Percentiles rank a stretch among this genome's conserved stretches.
Conservation (phyloP, 2,113 vertebrate genomes). For the Hystrix cristata region DNA sequence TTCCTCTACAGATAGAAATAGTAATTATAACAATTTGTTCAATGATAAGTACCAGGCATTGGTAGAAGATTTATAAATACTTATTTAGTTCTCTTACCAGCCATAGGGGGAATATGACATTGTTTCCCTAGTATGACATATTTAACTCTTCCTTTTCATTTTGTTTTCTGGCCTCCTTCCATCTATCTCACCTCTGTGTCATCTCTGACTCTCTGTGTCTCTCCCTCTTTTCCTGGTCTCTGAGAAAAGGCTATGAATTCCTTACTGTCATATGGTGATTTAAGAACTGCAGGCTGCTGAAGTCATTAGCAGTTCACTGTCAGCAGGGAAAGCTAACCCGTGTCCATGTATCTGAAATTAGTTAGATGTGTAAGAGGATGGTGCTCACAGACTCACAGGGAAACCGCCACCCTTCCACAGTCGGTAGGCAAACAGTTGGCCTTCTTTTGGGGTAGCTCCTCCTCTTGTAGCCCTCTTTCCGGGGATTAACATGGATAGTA, state of each 20-base stretch:
- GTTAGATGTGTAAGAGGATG: not conserved
- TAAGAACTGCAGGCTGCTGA: not conserved
- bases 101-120: no score
- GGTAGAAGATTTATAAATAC: not conserved
- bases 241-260: not conserved
- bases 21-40: not conserved
- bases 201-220: not conserved
- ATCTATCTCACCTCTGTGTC: no score
- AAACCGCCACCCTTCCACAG: not conserved
- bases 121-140: not conserved
- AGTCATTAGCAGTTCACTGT: not conserved
- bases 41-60: not conserved
- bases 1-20: slow-evolving; percentile 7
- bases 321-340: not conserved
- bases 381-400: not conserved
- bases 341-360: not conserved
- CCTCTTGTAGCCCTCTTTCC: slow-evolving; percentile 4
- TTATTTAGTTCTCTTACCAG: not conserved
- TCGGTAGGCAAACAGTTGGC: not conserved
- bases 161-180: not conserved
- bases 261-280: not conserved
- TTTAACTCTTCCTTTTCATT: slow-evolving; percentile 27
- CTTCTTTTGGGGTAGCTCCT: slow-evolving; percentile 49
- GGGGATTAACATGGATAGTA: slow-evolving; percentile 58
- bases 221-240: not conserved